These are phyloP conservation scores for Leptopilina clavipes DNA, from an alignment of 1,140 invertebrate genomes.

Conservation along the genomic window DNA sequence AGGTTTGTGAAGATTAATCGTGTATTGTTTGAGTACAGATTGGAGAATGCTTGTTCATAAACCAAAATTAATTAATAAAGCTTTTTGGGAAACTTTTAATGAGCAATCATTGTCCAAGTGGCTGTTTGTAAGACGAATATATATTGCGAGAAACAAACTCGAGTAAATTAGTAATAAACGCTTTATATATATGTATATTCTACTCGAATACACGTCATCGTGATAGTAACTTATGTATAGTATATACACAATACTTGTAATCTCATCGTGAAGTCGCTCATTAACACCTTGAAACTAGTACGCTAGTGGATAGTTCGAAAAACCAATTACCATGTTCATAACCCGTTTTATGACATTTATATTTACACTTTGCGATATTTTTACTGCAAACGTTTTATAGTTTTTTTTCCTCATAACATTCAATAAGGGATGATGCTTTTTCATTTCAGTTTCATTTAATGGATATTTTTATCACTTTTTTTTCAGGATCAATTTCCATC, in stretches of 20 bases:
- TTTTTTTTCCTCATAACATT: neutral
- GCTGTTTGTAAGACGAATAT: neutral
- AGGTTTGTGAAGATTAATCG: too few relatives aligned
- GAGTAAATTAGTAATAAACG: constrained; percentile 2
- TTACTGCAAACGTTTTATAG: neutral
- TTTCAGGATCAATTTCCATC: too few relatives aligned
- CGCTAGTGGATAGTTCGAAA: neutral
- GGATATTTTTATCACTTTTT: too few relatives aligned
- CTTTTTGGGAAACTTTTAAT: neutral
- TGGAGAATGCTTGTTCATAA: neutral
- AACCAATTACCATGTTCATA: constrained; percentile 1
- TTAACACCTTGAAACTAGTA: neutral
- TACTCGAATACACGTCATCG: too few relatives aligned
- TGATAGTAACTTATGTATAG: too few relatives aligned
- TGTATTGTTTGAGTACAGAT: too few relatives aligned
- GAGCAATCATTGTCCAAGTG: neutral
- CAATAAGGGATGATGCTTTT: neutral
- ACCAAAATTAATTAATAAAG: neutral
- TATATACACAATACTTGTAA: neutral
- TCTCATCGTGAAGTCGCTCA: neutral
- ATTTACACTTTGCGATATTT: neutral
- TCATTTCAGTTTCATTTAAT: too few relatives aligned
- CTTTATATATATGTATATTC: neutral
- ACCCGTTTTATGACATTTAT: neutral
- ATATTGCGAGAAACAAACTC: neutral